A percentile compares a stretch with the other conserved stretches of the same genome.
phyloP scores from a whole-genome alignment of 2,888 invertebrate genomes.

The Bombyx huttoni region DNA sequence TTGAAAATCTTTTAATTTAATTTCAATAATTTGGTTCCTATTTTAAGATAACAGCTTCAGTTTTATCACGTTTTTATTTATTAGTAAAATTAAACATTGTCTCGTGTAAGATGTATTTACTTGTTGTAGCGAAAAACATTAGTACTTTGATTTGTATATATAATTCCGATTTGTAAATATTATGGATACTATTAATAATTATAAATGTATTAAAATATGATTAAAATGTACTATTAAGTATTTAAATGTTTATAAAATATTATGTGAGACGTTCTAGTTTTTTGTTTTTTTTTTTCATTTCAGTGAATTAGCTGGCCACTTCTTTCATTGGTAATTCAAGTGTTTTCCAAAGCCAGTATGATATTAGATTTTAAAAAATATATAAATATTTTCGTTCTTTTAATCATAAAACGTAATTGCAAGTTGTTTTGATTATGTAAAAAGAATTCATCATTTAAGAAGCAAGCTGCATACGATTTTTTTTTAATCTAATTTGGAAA shows the following conservation, averaged over 20 bases:
- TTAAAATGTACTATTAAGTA: constrained; percentile 10
- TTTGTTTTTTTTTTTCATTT: neutral
- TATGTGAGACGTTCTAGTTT: neutral
- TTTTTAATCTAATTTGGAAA: too few species aligned
- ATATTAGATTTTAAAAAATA: too few species aligned
- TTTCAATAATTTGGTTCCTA: constrained; percentile 63
- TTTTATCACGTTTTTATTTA: constrained; percentile 48
- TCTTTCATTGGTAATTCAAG: too few species aligned
- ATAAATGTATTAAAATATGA: neutral
- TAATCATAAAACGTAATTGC: too few species aligned
- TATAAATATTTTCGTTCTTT: too few species aligned
- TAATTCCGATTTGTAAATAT: constrained; percentile 1
- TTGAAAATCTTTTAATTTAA: constrained; percentile 19
- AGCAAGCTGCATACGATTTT: too few species aligned
- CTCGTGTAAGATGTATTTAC: constrained; percentile 12
- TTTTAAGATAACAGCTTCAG: constrained; percentile 52
- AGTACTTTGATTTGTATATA: constrained; percentile 15
- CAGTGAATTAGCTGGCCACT: too few species aligned
- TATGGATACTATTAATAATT: neutral
- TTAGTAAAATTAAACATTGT: constrained; percentile 14
- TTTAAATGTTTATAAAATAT: neutral
- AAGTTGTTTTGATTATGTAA: too few species aligned
- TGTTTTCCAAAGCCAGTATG: too few species aligned
- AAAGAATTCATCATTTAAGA: too few species aligned
- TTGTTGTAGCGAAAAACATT: constrained; percentile 6